phyloP scores from a whole-genome alignment of 2,113 vertebrate species.

The Rhinoptilus africanus region DNA sequence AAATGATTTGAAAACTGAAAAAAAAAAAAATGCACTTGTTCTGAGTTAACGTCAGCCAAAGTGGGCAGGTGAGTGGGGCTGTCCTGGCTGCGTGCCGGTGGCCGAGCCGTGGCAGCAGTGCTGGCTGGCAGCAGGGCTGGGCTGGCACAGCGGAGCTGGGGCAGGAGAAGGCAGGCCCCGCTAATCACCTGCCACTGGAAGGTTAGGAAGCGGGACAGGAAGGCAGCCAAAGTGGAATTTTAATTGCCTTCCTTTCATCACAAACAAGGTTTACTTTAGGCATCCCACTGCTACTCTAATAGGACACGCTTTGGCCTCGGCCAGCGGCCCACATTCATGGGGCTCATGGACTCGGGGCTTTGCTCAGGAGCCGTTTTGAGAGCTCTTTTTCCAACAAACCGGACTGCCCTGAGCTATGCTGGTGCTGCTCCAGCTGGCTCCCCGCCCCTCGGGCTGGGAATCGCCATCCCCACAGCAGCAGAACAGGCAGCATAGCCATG shows the following conservation, averaged over 20 bases:
- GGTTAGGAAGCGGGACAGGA: slow-evolving; percentile 34
- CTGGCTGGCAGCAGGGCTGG: fast-evolving
- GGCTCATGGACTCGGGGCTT: neutral
- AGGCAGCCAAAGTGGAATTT: slow-evolving; percentile 55
- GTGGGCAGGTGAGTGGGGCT: fast-evolving
- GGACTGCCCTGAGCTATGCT: neutral
- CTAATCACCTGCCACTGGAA: slow-evolving; percentile 53
- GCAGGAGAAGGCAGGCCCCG: neutral
- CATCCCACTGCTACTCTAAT: slow-evolving; percentile 48
- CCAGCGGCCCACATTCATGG: neutral
- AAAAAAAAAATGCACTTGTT: neutral
- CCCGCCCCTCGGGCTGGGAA: neutral
- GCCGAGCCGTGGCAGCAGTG: neutral
- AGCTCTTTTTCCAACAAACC: neutral
- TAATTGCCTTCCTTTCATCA: slow-evolving; percentile 65
- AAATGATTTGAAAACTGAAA: neutral
- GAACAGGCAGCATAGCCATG: neutral
- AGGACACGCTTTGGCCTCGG: neutral
- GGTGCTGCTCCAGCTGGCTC: neutral
- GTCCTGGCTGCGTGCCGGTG: fast-evolving
- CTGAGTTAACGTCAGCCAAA: neutral
- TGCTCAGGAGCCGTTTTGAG: neutral
- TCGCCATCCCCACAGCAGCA: neutral
- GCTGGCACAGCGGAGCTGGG: neutral
- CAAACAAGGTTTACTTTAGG: neutral